phyloP scores from a whole-genome alignment of 2,113 vertebrate genomes.

The Glaucidium brasilianum region DNA sequence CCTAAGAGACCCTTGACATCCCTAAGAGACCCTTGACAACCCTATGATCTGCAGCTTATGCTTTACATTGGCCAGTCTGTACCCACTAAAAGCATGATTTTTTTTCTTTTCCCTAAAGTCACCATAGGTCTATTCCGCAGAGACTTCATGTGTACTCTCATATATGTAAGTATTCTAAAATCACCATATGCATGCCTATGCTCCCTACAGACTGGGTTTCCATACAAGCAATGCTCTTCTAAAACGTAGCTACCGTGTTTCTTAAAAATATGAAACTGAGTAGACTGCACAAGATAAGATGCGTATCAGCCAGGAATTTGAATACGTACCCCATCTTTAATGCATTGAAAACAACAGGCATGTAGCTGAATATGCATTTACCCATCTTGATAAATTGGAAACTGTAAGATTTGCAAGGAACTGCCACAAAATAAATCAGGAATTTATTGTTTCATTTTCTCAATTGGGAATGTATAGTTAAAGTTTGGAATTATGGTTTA shows the following conservation, averaged over 20 bases:
- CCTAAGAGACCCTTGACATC: not conserved
- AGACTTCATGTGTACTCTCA: not conserved
- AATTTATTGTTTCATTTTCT: not conserved
- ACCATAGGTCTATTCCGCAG: not conserved
- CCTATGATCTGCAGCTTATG: not conserved
- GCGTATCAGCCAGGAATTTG: not conserved
- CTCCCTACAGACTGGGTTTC: not conserved
- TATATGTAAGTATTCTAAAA: not conserved
- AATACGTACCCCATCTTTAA: not conserved
- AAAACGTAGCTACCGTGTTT: not conserved
- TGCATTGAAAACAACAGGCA: rapidly evolving
- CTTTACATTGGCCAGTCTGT: not conserved
- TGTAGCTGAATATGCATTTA: not conserved
- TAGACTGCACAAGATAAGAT: not conserved
- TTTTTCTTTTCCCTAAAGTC: not conserved
- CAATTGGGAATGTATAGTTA: not conserved
- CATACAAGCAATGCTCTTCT: not conserved
- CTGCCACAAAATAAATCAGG: not conserved
- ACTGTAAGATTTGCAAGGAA: not conserved
- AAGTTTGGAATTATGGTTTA: not conserved
- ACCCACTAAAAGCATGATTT: not conserved
- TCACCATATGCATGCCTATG: too few relatives aligned
- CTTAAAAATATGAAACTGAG: not conserved
- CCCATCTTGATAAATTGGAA: not conserved
- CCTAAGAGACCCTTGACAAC: not conserved